Evolutionary conservation across 2,888 invertebrate species (phyloP), one percentile per base, ranked within the genome.

Genomic region (Boloria euphrosyne): DNA sequence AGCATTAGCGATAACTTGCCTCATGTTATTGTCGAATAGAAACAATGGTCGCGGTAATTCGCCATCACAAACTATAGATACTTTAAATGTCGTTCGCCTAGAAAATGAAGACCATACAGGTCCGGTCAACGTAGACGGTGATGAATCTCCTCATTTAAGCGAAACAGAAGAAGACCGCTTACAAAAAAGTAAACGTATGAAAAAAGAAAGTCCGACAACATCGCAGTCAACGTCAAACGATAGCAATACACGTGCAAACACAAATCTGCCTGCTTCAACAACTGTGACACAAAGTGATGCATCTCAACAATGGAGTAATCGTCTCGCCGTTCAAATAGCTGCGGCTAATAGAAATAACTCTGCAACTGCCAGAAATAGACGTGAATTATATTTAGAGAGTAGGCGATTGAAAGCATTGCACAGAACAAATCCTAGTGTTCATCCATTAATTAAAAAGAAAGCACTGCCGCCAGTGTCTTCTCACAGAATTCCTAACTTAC

Each of bases 261-360:
- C 66, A 18, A 77, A 78, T 38, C 75, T 79, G 1, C 74, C 76
- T 44, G 43, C 73, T 22, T 60, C 73, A 38, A 70, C 74, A 14
- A 65, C 68, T 18, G 68, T 70, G 58, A 72, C 69, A 69, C 74
- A 73, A 66, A 62, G 66, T 53, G 70, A 72, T 47, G 67, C 68
- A 22, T 69, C 78, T 4, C 85, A 87, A 68, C 78, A 78, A 52
- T 90, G 89, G 89, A 90, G 90, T 70, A 85, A 87, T 73, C 86
- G 92, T 1, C 82, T 92, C 13, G 92, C 92, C 0, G 90, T 92
- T 5, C 91, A 90, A 74, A 92, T 92, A 70, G 79, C 92, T 7
- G 91, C 86, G 13, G 92, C 90, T 0, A 92, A 93, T 68, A 84
- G 88, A 75, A 92, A 92, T 75, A 83, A 78, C 67, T 92, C 92